Evolutionary conservation across 2,113 vertebrate species (phyloP).

Genomic region (Xenotilapia leptura): DNA sequence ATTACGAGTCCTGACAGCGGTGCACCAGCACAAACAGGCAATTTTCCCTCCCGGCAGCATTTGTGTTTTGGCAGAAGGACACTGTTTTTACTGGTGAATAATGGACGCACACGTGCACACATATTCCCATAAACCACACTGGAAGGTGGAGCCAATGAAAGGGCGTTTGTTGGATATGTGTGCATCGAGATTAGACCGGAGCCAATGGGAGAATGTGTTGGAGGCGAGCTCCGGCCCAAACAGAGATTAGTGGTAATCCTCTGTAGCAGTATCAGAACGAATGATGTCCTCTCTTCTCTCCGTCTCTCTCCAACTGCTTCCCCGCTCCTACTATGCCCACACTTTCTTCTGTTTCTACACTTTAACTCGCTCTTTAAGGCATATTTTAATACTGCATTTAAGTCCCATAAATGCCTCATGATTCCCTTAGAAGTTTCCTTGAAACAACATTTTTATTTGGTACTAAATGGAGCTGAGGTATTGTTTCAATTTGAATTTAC

Average conservation of each 20-base stretch:
- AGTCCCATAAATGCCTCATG: neutral
- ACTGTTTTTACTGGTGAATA: neutral
- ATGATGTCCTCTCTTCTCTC: neutral
- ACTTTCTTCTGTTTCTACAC: neutral
- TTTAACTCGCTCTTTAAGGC: neutral
- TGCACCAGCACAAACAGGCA: neutral
- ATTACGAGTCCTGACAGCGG: neutral
- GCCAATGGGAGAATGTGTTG: conserved; percentile 39
- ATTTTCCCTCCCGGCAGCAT: neutral
- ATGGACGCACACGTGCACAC: neutral
- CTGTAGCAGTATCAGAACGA: conserved; percentile 17
- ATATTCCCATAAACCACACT: neutral
- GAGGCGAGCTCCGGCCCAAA: conserved; percentile 12
- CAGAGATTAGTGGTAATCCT: conserved; percentile 67
- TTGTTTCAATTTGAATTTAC: neutral
- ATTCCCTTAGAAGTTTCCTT: neutral
- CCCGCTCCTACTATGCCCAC: neutral
- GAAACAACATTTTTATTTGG: neutral
- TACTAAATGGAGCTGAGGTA: neutral
- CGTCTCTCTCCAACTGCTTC: neutral
- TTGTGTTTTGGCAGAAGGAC: neutral
- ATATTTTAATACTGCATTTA: neutral
- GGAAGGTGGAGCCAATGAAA: conserved; percentile 26
- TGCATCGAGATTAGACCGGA: conserved; percentile 44
- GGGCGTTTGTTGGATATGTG: neutral